Conservation (phyloP, 2,113 vertebrate species). For the Peromyscus californicus region DNA sequence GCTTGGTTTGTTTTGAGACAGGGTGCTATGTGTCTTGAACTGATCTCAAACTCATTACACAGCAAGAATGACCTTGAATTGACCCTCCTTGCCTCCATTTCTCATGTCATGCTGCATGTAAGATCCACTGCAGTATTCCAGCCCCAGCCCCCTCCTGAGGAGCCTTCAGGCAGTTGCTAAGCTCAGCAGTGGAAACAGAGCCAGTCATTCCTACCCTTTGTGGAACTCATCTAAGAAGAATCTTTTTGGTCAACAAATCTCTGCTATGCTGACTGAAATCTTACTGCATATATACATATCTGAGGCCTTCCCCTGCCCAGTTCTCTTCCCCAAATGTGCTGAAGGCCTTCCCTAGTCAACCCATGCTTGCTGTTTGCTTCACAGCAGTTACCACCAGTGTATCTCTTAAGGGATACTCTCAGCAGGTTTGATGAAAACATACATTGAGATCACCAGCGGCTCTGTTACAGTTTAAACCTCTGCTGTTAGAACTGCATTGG, state of each 20-base stretch:
- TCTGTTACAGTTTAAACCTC: neutral
- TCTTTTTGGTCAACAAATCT: neutral
- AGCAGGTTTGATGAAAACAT: neutral
- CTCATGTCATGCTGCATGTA: neutral
- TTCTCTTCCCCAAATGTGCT: conserved; percentile 27
- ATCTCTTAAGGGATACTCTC: neutral
- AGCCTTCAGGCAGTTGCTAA: neutral
- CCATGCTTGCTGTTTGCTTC: neutral
- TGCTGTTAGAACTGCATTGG: neutral
- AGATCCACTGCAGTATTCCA: neutral
- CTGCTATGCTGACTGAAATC: neutral
- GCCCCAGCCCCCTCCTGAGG: neutral
- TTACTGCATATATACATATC: neutral
- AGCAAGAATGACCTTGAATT: neutral
- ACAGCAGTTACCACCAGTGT: neutral
- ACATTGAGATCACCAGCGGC: neutral
- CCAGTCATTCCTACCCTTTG: neutral
- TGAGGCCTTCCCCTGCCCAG: neutral
- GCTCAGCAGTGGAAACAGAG: neutral
- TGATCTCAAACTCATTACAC: neutral
- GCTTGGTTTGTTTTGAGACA: neutral
- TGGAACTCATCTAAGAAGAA: neutral
- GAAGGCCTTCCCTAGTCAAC: neutral
- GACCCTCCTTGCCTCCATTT: neutral
- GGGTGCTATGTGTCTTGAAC: neutral